These are phyloP conservation scores for Ctenoplectra terminalis DNA, from an alignment of 1,140 invertebrate species.

Conservation along the genomic window DNA sequence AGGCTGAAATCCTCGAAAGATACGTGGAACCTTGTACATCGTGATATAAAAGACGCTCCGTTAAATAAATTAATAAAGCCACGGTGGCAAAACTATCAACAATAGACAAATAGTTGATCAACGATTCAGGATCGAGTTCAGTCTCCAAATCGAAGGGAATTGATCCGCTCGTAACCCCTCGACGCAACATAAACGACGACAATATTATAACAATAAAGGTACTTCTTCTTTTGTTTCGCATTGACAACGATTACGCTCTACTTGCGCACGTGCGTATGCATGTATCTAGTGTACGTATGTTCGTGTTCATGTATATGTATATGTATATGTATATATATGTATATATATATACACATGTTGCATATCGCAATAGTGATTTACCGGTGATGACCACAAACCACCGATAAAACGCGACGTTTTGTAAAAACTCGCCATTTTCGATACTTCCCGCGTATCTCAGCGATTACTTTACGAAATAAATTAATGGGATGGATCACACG, in stretches of 20 bases:
- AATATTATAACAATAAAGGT: slow-evolving; percentile 13
- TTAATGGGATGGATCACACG: slow-evolving; percentile 49
- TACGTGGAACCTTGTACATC: not conserved
- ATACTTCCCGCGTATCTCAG: slow-evolving; percentile 13
- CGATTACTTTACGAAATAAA: slow-evolving; percentile 51
- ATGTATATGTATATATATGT: not conserved
- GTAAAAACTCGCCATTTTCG: slow-evolving; percentile 30
- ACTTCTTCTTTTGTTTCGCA: slow-evolving; percentile 7
- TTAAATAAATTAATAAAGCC: slow-evolving; percentile 46
- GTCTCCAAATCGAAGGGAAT: slow-evolving; percentile 52
- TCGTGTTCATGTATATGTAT: not conserved
- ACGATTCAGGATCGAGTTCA: slow-evolving; percentile 33
- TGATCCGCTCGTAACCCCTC: slow-evolving; percentile 23
- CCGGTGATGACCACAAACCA: not conserved
- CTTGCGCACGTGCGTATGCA: slow-evolving; percentile 7
- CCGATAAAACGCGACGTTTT: not conserved
- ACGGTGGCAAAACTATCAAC: slow-evolving; percentile 27
- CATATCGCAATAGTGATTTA: slow-evolving; percentile 5
- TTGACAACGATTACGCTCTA: slow-evolving; percentile 8
- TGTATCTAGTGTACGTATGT: slow-evolving; percentile 26
- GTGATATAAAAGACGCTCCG: not conserved
- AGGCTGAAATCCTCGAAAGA: not conserved
- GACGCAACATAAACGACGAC: slow-evolving; percentile 33
- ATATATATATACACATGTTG: slow-evolving; percentile 30
- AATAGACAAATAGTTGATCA: slow-evolving; percentile 42